phyloP scores from a whole-genome alignment of 2,888 invertebrate species.

The Drosophila hamatofila region DNA sequence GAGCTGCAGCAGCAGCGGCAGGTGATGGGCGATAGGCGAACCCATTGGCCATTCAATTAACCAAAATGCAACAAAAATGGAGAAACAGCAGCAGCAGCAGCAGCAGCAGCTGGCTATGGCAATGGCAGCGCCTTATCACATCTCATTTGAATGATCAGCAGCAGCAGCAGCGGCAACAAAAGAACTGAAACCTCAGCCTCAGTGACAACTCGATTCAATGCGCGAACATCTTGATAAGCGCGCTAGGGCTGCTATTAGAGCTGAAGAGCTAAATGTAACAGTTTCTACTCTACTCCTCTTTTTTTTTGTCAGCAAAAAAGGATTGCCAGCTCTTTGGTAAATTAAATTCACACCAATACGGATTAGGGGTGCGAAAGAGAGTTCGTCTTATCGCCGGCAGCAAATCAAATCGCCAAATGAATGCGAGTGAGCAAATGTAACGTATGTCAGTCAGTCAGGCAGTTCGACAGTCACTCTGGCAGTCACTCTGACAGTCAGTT shows the following conservation, averaged over 20 bases:
- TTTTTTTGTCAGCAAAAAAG: slow-evolving; percentile 45
- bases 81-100: slow-evolving; percentile 2
- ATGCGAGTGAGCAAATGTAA: slow-evolving; percentile 31
- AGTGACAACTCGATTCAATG: slow-evolving; percentile 57
- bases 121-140: slow-evolving; percentile 57
- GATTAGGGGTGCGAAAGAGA: slow-evolving; percentile 63
- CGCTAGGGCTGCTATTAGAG: slow-evolving; percentile 3
- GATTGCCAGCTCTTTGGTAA: slow-evolving; percentile 74
- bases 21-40: slow-evolving; percentile 31
- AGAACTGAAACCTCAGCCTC: slow-evolving; percentile 20
- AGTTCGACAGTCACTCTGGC: neutral
- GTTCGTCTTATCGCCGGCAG: slow-evolving; percentile 39
- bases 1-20: slow-evolving; percentile 4
- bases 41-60: slow-evolving; percentile 43
- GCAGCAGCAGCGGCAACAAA: slow-evolving; percentile 38
- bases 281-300: slow-evolving; percentile 11
- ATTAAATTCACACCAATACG: slow-evolving; percentile 77
- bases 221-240: slow-evolving; percentile 78
- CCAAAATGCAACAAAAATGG: slow-evolving; percentile 23
- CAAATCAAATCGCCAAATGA: slow-evolving; percentile 72
- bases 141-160: slow-evolving; percentile 58
- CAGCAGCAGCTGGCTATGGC: slow-evolving; percentile 31
- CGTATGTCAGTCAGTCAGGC: slow-evolving; percentile 42
- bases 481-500: neutral
- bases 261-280: slow-evolving; percentile 55